Evolutionary conservation across 2,113 vertebrate genomes (phyloP), one percentile per base, ranked within the genome.

Genomic region (Gambusia affinis): DNA sequence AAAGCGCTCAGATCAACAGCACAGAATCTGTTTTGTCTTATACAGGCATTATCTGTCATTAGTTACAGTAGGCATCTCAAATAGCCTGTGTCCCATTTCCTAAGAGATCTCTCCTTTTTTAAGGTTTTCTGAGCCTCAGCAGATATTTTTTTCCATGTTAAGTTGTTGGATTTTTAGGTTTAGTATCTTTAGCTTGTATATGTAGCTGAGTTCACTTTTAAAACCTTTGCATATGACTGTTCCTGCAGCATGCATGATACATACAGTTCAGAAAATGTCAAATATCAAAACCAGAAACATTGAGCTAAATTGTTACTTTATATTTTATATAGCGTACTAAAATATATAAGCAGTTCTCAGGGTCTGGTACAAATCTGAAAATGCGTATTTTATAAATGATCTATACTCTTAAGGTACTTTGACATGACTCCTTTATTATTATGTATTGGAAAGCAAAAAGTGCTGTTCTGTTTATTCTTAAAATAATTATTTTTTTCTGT

Each of bases 1-100:
- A 86, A 84, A 84, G 85, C 76, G 84, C 81, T 80, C 79, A 82
- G 81, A 82, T 89, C 87, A 85, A 89, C 89, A 83, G 77, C 80
- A 64, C 65, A 82, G 69, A 87, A 84, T 89, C 76, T 75, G 85
- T 87, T 86, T 86, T 73, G 71, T 81, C 80, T 75, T 57, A 71
- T 47, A 85, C 62, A 69, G 86, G 76, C 64, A 89, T 82, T 87
- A 78, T 78, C 85, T 87, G 76, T 68, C 79, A 82, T 67, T 62
- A 67, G 61, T n/a, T 51, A 22, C 19, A 37, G 57, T 37, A 61
- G 60, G 68, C 77, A 68, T 60, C 51, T 70, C 24, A 5, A 77
- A 82, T 64, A 80, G 28, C 62, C 35, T n/a, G 37, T 73, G 24
- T 82, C 67, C 57, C 5, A 11, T 73, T 68, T 5, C 1, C 33